Evolutionary conservation across 2,888 invertebrate species (phyloP), one percentile per base, ranked within the genome.

Genomic region (Drosophila infuscata): DNA sequence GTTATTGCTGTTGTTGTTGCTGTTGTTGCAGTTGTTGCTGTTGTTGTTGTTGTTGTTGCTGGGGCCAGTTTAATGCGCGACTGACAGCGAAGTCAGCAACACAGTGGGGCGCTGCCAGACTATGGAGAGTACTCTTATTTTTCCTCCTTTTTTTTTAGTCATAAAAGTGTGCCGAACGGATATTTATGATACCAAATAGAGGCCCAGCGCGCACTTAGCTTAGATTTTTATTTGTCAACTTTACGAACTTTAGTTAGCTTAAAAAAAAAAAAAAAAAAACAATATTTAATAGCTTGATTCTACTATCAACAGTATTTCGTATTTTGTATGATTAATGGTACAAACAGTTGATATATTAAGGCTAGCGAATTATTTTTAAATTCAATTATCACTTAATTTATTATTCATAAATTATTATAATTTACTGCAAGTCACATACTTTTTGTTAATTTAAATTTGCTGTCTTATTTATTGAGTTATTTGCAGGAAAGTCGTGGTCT

Each of bases 21-120:
- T n/a, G 6, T 7, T 48, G 30, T 9, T 51, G 49, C 3, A 17
- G 17, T 1, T 35, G 79, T 64, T 78, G 70, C 66, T 57, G 53
- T 30, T 49, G 5, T 4, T 46, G 30, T 17, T 51, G 49, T 11
- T 20, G 32, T 8, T 33, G 79, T 69, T 79, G 67, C 57, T 60
- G 57, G 53, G 70, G 69, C 79, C 78, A 81, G 79, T 80, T 83
- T 75, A 83, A 78, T 81, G 78, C 76, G 15, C n/a, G 68, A 65
- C 69, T 73, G 81, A 75, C 75, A 62, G 62, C 68, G 71, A 67
- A 32, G 25, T 64, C 43, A 8, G 72, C 30, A 29, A 43, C 62
- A 83, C 86, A 83, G 83, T 83, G 83, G 83, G 79, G 48, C n/a
- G 58, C 62, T 8, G 62, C 6, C 49, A 9, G 54, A n/a, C 36